Evolutionary conservation across 1,140 invertebrate genomes (phyloP).

Genomic region (Drosophila nikananu): DNA sequence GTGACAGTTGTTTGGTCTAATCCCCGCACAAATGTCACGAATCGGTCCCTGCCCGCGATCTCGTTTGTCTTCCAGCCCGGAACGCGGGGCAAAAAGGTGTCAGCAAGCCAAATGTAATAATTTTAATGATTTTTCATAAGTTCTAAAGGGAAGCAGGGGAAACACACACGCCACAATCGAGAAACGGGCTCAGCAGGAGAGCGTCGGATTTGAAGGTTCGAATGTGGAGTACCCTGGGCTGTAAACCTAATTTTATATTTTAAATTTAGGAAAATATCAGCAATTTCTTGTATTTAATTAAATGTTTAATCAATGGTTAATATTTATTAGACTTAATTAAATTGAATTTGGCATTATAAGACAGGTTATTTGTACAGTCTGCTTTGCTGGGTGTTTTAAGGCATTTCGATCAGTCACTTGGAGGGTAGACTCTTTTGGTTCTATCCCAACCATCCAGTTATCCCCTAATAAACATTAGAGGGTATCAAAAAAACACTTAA

Average conservation of each 20-base stretch:
- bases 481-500: constrained; percentile 59
- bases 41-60: constrained; percentile 45
- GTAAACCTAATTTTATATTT: neutral
- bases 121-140: constrained; percentile 84
- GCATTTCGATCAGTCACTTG: too few relatives aligned
- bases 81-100: constrained; percentile 60
- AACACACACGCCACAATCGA: constrained; percentile 36
- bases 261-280: neutral
- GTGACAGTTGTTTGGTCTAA: constrained; percentile 81
- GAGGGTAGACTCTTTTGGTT: neutral
- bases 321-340: neutral
- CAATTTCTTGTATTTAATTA: too few relatives aligned
- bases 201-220: neutral
- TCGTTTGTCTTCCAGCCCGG: constrained; percentile 38
- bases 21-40: constrained; percentile 81
- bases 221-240: constrained; percentile 27
- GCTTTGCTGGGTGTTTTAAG: too few relatives aligned
- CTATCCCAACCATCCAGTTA: too few relatives aligned
- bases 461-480: neutral
- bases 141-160: constrained; percentile 52
- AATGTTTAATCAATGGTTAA: neutral
- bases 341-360: neutral
- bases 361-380: neutral
- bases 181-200: neutral
- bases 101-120: constrained; percentile 83